Conservation (phyloP, 2,797 vertebrate genomes). For the Myotis planiceps region DNA sequence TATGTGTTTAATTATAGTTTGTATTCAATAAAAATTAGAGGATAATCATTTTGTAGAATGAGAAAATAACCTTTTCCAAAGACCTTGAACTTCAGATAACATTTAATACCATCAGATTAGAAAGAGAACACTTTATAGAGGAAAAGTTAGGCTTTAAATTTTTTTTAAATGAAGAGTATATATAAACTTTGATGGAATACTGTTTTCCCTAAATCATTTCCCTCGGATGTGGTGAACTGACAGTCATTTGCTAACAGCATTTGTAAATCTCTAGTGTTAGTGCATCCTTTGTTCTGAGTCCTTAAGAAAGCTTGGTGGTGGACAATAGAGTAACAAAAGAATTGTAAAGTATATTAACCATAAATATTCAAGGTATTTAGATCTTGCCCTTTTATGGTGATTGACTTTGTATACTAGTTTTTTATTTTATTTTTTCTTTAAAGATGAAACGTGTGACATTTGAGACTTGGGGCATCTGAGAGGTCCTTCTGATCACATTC, state of each 20-base stretch:
- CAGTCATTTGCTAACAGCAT: background rate
- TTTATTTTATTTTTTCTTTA: background rate
- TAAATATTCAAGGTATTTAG: background rate
- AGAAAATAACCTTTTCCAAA: slow-evolving; percentile 4
- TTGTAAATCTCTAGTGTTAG: background rate
- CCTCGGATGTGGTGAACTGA: background rate
- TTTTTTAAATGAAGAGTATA: background rate
- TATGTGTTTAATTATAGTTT: background rate
- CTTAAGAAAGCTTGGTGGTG: background rate
- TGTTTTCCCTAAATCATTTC: background rate
- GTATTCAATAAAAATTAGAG: background rate
- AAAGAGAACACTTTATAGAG: background rate
- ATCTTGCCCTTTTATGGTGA: background rate
- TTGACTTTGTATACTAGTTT: background rate
- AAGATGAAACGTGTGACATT: background rate
- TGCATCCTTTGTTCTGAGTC: background rate
- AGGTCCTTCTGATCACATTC: background rate
- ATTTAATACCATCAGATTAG: background rate
- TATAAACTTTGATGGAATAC: slow-evolving; percentile 5
- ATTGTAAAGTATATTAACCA: background rate
- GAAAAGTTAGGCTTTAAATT: slow-evolving; percentile 1
- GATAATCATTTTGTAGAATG: background rate
- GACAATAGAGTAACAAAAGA: background rate
- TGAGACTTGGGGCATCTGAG: background rate
- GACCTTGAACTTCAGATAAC: slow-evolving; percentile 4